Percentiles rank a stretch among this genome's conserved stretches.
phyloP scores from a whole-genome alignment of 2,888 invertebrate species.

The Antheraea assamensis region DNA sequence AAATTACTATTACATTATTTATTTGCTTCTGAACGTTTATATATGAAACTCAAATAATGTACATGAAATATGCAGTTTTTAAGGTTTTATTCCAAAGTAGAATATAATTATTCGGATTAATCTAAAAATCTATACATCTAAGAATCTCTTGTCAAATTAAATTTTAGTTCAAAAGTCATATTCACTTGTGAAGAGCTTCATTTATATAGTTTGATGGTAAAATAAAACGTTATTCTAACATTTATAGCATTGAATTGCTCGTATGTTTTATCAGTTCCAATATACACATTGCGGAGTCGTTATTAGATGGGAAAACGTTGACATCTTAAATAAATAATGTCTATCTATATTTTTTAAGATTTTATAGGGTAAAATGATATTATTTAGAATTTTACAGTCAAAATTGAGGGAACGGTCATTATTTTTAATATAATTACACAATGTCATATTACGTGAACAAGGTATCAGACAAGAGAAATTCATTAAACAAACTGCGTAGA shows the following conservation, averaged over 20 bases:
- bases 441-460: slow-evolving; percentile 22
- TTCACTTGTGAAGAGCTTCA: not conserved
- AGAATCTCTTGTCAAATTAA: no score
- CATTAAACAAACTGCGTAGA: slow-evolving; percentile 37
- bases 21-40: no score
- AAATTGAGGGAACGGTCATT: not conserved
- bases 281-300: not conserved
- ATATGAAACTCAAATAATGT: not conserved
- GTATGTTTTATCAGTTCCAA: not conserved
- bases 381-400: not conserved
- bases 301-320: no score
- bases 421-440: not conserved
- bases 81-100: not conserved
- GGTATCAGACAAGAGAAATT: slow-evolving; percentile 27
- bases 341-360: no score
- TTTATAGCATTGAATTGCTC: not conserved
- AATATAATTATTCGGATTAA: not conserved
- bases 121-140: not conserved
- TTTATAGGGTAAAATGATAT: not conserved
- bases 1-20: no score
- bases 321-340: no score
- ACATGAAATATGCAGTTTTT: not conserved
- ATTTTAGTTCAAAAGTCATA: not conserved
- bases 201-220: not conserved
- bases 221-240: not conserved